Evolutionary conservation across 2,888 invertebrate genomes (phyloP), one percentile per base, ranked within the genome.

Genomic region (Rhopalosiphum nymphaeae): DNA sequence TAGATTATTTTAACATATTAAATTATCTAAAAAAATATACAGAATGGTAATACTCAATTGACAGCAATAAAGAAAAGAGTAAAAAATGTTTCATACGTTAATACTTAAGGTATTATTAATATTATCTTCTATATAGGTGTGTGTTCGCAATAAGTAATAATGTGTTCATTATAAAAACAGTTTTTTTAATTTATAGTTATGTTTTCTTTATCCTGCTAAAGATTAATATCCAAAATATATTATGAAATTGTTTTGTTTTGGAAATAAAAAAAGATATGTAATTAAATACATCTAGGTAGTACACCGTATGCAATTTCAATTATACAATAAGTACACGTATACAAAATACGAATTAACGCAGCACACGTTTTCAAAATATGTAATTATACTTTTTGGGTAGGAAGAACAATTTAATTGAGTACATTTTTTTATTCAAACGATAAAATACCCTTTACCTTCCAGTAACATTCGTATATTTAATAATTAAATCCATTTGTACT

Each of bases 261-360:
- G n/a, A 90, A 90, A 90, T 44, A 61, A 67, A 90, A 57, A 61
- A 61, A 21, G 3, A 61, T 49, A 88, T 26, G 29, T 85, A 85
- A 44, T 85, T 85, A 85, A 85, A 85, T 29, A 85, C 44, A 85
- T 44, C 29, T 44, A 85, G 44, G 44, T 46, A 46, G 44, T 36
- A 36, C 9, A 78, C 36, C 9, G 78, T 36, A 78, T 78, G 36
- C 78, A 36, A 78, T 78, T 78, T 78, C 36, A 78, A 78, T 78
- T 78, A 78, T 36, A 78, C 78, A 25, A 9, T 42, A 78, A 21
- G 78, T 36, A 78, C 78, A 78, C 78, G 36, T 78, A 78, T 78
- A 78, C 78, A 11, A 85, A 85, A 44, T 85, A 85, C 89, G 42
- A 89, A 89, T 89, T 42, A 57, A 57, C 36, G 89, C 42, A 57